Conservation (phyloP, 2,888 invertebrate genomes). For the Mythimna vitellina region DNA sequence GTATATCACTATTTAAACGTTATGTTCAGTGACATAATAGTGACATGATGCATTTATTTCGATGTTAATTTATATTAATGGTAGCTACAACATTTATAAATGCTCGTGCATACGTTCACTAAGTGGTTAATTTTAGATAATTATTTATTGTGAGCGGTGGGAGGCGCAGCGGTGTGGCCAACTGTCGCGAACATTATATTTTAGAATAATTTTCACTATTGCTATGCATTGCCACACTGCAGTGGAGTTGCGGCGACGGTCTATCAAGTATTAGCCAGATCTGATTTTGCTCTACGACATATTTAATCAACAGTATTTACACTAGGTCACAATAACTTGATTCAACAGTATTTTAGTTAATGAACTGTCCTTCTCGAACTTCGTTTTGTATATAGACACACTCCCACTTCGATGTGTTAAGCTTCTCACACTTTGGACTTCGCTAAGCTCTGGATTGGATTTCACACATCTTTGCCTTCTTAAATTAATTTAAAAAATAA, state of each 20-base stretch:
- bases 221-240: constrained; percentile 76
- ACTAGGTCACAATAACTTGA: constrained; percentile 83
- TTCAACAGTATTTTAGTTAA: constrained; percentile 88
- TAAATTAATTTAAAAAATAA: constrained; percentile 81
- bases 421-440: constrained; percentile 74
- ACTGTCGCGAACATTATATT: constrained; percentile 76
- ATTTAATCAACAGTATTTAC: constrained; percentile 83
- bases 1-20: constrained; percentile 84
- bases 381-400: constrained; percentile 82
- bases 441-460: constrained; percentile 83
- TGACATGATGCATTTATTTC: constrained; percentile 90
- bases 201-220: constrained; percentile 83
- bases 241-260: constrained; percentile 66
- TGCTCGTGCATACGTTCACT: constrained; percentile 86
- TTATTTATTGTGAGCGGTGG: constrained; percentile 84
- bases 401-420: constrained; percentile 73
- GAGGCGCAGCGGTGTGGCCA: constrained; percentile 76
- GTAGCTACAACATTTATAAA: constrained; percentile 89
- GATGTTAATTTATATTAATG: constrained; percentile 89
- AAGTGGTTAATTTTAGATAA: constrained; percentile 86
- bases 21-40: constrained; percentile 89
- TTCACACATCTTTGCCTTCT: constrained; percentile 89
- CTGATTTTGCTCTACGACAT: constrained; percentile 82
- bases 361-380: constrained; percentile 77
- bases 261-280: constrained; percentile 83